Base-by-base conservation (phyloP, 1,140 invertebrate species). In the Eupeodes corollae region DNA sequence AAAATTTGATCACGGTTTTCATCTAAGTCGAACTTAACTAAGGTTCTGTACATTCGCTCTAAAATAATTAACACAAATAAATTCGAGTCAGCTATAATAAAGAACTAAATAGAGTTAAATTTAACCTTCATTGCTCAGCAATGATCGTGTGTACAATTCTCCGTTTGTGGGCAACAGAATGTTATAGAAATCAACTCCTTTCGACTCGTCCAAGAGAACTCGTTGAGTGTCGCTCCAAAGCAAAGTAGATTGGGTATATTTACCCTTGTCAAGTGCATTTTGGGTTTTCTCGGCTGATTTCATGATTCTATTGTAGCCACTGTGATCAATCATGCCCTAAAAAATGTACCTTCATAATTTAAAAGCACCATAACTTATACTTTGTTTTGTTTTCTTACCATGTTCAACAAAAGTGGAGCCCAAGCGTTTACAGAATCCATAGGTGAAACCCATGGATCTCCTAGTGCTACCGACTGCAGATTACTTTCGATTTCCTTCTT, bases 391-490 rank as follows among this genome's bases (percentile, higher is more conserved):
- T 21, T 18, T 19, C 32, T 33, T 48, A 53, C 52, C 49, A 65
- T 33, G n/a, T 66, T 54, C 35, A 66, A 42, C 18, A 66, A 52
- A 14, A 91, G 69, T 1, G 83, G 83, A 2, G 77, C 86, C 88
- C 87, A 92, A 5, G 81, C 84, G 40, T 82, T 63, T 0, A 85
- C 81, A 14, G 82, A 82, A 59, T 91, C 86, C 38, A 90, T 77
- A 0, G 88, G 88, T 14, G 82, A 84, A 43, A 91, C 87, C 88
- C 88, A 92, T 0, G 86, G 79, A 65, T 91, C 88, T 3, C 88
- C 88, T 59, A 92, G 73, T 1, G 79, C 83, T 11, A 91, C 77
- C 1, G 87, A 88, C 51, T 74, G 74, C 35, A 93, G 75, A 52
- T 86, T 86, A 37, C 78, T 82, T 18, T 72, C 70, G 1, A 92